Evolutionary conservation across 1,140 invertebrate genomes (phyloP).

Genomic region (Procambarus clarkii): DNA sequence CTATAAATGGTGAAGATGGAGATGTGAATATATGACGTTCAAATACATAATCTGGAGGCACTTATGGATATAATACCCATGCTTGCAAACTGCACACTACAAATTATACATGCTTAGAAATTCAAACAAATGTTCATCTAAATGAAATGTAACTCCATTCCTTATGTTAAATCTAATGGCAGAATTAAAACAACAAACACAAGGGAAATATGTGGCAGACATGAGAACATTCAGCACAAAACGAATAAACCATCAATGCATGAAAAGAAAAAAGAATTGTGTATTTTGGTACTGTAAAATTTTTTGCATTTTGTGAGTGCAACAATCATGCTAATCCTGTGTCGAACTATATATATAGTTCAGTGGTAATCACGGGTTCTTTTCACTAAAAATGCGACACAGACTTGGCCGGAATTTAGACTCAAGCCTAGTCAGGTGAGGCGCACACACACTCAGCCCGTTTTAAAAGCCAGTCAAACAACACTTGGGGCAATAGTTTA

Average conservation of each 20-base stretch:
- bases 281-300: background rate
- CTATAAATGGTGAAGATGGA: no score
- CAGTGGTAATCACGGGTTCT: background rate
- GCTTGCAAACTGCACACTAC: background rate
- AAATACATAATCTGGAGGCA: no score
- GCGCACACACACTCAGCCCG: background rate
- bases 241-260: background rate
- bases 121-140: background rate
- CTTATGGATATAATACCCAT: background rate
- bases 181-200: background rate
- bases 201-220: background rate
- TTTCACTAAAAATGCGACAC: background rate
- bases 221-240: background rate
- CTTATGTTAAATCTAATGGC: background rate
- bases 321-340: background rate
- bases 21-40: no score
- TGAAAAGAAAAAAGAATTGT: background rate
- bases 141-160: background rate
- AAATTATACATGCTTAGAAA: background rate
- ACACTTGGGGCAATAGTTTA: no score
- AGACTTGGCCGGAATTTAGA: background rate
- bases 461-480: background rate
- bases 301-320: background rate
- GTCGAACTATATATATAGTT: background rate
- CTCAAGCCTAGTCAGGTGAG: background rate